Percentiles rank a stretch among this genome's conserved stretches.
These are phyloP conservation scores for Myzus persicae DNA, from an alignment of 1,140 invertebrate genomes.

Conservation along the genomic window DNA sequence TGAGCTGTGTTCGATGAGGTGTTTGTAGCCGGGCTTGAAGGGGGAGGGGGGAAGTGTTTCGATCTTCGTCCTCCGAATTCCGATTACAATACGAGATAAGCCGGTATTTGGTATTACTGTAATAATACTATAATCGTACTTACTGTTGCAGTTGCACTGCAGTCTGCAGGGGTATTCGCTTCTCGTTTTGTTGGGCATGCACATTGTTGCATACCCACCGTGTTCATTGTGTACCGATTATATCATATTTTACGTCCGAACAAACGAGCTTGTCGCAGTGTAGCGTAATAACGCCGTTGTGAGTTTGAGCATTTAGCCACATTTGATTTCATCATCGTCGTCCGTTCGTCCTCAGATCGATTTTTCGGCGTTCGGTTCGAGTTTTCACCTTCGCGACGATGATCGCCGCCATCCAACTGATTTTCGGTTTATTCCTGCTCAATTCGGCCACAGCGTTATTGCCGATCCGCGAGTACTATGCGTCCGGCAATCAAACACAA, in stretches of 20 bases:
- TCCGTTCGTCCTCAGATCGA: background rate
- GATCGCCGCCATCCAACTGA: background rate
- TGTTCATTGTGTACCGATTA: background rate
- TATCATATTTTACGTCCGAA: background rate
- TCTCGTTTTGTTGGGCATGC: background rate
- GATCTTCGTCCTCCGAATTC: background rate
- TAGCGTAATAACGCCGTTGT: background rate
- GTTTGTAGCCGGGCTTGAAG: fast-evolving
- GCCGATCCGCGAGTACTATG: background rate
- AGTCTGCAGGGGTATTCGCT: background rate
- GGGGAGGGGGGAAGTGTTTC: background rate
- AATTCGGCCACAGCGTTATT: background rate
- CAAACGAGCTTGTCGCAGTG: background rate
- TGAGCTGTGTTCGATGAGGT: background rate
- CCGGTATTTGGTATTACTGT: too few relatives aligned
- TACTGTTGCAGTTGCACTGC: background rate
- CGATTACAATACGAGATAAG: slow-evolving; percentile 9
- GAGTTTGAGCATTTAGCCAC: too few relatives aligned
- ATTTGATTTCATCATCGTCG: background rate
- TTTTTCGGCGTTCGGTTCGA: background rate
- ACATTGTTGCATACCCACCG: background rate
- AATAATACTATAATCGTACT: too few relatives aligned
- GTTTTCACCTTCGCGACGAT: background rate
- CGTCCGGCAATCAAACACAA: background rate
- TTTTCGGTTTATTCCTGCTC: background rate